Conservation (phyloP, 2,888 invertebrate species). For the Callyntrura sp. region DNA sequence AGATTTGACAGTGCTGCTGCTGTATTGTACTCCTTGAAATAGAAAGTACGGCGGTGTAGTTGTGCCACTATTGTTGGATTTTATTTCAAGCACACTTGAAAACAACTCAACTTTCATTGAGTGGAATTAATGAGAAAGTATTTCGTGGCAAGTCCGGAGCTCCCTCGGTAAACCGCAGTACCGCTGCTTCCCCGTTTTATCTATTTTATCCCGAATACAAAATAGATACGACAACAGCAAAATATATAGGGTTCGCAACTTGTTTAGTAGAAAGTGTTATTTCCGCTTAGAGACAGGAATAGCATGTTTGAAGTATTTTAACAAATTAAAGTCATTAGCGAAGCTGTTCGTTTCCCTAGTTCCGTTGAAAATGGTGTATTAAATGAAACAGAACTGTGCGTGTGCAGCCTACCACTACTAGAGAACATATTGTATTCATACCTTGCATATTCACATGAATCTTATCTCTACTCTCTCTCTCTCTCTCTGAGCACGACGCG, state of each 20-base stretch:
- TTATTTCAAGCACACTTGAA: slow-evolving; percentile 42
- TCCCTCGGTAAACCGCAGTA: neutral
- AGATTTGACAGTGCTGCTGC: neutral
- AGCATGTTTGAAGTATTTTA: too few relatives aligned
- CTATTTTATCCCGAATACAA: too few relatives aligned
- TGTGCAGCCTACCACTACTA: too few relatives aligned
- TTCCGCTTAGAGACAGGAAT: too few relatives aligned
- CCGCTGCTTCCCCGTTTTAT: neutral
- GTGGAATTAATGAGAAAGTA: slow-evolving; percentile 25
- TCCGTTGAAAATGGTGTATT: too few relatives aligned
- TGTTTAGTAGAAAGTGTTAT: neutral
- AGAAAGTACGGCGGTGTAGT: neutral
- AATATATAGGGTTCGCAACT: neutral
- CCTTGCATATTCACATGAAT: too few relatives aligned
- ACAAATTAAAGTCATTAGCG: too few relatives aligned
- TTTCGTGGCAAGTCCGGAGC: neutral
- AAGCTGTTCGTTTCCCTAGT: too few relatives aligned
- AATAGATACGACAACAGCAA: neutral
- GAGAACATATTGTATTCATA: too few relatives aligned
- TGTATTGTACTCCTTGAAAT: neutral
- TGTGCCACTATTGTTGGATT: neutral
- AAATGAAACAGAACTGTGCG: too few relatives aligned
- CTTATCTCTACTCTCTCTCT: too few relatives aligned
- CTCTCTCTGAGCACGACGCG: too few relatives aligned
- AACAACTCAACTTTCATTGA: slow-evolving; percentile 34